These are phyloP conservation scores for Delphinapterus leucas DNA, from an alignment of 2,113 vertebrate genomes.

Conservation along the genomic window DNA sequence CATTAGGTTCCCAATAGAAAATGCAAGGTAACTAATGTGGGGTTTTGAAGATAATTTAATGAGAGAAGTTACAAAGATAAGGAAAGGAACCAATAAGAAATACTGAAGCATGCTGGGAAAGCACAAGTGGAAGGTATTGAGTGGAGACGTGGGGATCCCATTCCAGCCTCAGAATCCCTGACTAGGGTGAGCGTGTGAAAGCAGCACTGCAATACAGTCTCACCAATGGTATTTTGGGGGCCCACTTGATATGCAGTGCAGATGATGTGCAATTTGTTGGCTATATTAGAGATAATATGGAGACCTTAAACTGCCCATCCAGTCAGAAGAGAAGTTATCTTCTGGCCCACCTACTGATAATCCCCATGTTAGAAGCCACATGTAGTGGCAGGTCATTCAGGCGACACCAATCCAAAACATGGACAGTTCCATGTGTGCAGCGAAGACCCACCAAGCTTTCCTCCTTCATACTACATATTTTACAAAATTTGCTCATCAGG, in stretches of 20 bases:
- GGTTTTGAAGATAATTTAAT: not conserved
- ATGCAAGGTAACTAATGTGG: not conserved
- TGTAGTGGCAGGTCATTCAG: slow-evolving; percentile 85
- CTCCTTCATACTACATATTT: slow-evolving; percentile 89
- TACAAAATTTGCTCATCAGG: slow-evolving; percentile 90
- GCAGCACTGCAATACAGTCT: slow-evolving; percentile 89
- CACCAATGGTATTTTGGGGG: slow-evolving; percentile 91
- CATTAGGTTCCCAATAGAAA: not conserved
- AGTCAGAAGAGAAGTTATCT: slow-evolving; percentile 88
- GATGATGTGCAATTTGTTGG: slow-evolving; percentile 89
- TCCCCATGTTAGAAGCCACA: slow-evolving; percentile 83
- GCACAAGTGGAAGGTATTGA: slow-evolving; percentile 66
- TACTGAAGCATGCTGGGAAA: not conserved
- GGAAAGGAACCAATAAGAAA: not conserved
- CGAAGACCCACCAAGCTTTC: slow-evolving; percentile 90
- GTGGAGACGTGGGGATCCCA: slow-evolving; percentile 83
- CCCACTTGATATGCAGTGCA: slow-evolving; percentile 91
- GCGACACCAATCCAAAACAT: slow-evolving; percentile 86
- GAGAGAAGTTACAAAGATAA: not conserved
- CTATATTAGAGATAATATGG: slow-evolving; percentile 93
- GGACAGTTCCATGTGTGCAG: slow-evolving; percentile 87
- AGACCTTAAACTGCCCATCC: slow-evolving; percentile 90
- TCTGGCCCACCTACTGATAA: slow-evolving; percentile 85
- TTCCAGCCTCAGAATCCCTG: slow-evolving; percentile 79
- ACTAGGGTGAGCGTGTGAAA: slow-evolving; percentile 87